A percentile compares a stretch with the other conserved stretches of the same genome.
Evolutionary conservation across 2,797 vertebrate genomes (phyloP).

Genomic region (Mus caroli): DNA sequence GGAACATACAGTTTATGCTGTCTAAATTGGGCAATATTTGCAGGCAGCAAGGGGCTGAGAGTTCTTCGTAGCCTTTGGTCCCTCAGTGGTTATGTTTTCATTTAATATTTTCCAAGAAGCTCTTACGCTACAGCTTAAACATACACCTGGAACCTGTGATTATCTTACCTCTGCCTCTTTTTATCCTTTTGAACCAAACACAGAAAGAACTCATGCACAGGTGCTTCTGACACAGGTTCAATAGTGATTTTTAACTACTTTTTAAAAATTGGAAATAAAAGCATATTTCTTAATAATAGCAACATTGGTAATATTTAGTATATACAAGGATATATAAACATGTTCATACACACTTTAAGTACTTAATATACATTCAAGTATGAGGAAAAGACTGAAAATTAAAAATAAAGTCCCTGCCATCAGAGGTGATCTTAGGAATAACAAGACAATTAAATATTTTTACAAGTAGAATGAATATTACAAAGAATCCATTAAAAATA

Average conservation of each 20-base stretch:
- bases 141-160: neutral
- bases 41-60: slow-evolving; percentile 51
- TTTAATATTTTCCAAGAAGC: neutral
- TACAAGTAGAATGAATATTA: slow-evolving; percentile 9
- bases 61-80: neutral
- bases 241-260: neutral
- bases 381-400: neutral
- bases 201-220: neutral
- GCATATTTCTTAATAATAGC: neutral
- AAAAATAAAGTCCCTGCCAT: neutral
- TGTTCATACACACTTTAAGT: neutral
- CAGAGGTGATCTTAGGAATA: neutral
- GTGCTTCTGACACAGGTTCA: neutral
- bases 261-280: slow-evolving; percentile 1
- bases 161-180: neutral
- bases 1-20: slow-evolving; percentile 13
- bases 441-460: neutral
- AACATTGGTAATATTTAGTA: neutral
- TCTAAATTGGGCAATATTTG: slow-evolving; percentile 57
- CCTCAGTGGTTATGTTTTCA: neutral
- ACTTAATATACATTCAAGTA: neutral
- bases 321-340: neutral
- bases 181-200: slow-evolving; percentile 22
- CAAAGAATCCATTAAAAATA: slow-evolving; percentile 6
- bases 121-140: neutral